These are phyloP conservation scores for Nannoperca australis DNA, from an alignment of 2,797 vertebrate genomes.

Conservation along the genomic window DNA sequence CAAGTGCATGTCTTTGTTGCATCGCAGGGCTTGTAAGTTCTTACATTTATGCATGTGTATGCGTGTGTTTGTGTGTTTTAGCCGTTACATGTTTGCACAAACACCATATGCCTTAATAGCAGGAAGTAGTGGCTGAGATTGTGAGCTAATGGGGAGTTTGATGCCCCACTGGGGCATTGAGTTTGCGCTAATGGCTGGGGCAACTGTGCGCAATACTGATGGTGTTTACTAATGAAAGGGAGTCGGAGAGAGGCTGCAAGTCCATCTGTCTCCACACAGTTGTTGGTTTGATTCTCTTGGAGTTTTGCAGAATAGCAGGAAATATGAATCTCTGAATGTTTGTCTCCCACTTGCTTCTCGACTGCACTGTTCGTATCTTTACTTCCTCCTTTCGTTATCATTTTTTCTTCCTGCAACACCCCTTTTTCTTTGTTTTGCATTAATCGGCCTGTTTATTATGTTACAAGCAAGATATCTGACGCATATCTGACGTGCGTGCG, in stretches of 20 bases:
- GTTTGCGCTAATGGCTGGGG: conserved; percentile 62
- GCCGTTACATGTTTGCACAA: conserved; percentile 34
- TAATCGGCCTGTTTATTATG: not conserved
- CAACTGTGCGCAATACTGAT: conserved; percentile 47
- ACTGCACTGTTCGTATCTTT: conserved; percentile 13
- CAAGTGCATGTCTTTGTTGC: not conserved
- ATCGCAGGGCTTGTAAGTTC: not conserved
- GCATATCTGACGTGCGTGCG: no score
- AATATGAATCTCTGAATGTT: conserved; percentile 27
- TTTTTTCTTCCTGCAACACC: not conserved
- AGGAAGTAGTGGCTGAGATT: conserved; percentile 38
- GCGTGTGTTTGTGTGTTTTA: conserved; percentile 24
- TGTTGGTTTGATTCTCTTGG: conserved; percentile 53
- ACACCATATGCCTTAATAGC: conserved; percentile 57
- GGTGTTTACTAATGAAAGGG: conserved; percentile 66
- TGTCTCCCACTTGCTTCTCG: conserved; percentile 18
- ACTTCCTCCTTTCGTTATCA: conserved; percentile 23
- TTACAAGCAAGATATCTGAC: not conserved
- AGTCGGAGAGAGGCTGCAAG: conserved; percentile 24
- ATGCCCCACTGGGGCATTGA: conserved; percentile 53
- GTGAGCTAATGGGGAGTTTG: conserved; percentile 67
- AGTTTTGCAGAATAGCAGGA: conserved; percentile 40
- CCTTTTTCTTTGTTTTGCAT: not conserved
- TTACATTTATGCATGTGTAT: not conserved
- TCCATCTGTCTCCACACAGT: conserved; percentile 64